phyloP scores from a whole-genome alignment of 2,113 vertebrate genomes.

The Mirza zaza region DNA sequence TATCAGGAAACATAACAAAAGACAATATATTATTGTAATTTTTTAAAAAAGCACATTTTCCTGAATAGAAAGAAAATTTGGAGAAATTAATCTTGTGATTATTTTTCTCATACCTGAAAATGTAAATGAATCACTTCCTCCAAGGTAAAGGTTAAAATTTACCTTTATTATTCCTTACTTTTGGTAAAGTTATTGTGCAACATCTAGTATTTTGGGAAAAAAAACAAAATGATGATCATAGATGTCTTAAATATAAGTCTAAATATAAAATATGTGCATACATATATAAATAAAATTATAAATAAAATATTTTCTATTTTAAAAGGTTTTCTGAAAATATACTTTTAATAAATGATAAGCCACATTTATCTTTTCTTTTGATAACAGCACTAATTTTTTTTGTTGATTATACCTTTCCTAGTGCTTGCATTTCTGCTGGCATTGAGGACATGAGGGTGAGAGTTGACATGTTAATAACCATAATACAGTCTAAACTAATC shows the following conservation, averaged over 20 bases:
- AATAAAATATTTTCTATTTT: not conserved
- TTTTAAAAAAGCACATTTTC: not conserved
- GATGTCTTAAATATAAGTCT: not conserved
- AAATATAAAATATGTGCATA: not conserved
- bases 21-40: not conserved
- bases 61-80: not conserved
- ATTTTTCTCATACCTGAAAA: not conserved
- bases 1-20: not conserved
- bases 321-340: not conserved
- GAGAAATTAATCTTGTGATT: not conserved
- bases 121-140: not conserved
- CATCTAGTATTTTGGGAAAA: not conserved
- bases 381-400: not conserved
- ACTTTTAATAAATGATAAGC: not conserved
- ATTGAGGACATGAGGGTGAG: rapidly evolving
- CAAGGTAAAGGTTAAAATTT: not conserved
- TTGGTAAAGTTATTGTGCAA: not conserved
- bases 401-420: not conserved
- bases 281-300: not conserved
- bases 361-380: not conserved
- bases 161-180: not conserved
- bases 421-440: not conserved
- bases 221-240: not conserved
- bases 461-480: not conserved
- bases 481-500: not conserved